Evolutionary conservation across 1,140 invertebrate genomes (phyloP), one percentile per base, ranked within the genome.

Genomic region (Aphaenogaster rudis): DNA sequence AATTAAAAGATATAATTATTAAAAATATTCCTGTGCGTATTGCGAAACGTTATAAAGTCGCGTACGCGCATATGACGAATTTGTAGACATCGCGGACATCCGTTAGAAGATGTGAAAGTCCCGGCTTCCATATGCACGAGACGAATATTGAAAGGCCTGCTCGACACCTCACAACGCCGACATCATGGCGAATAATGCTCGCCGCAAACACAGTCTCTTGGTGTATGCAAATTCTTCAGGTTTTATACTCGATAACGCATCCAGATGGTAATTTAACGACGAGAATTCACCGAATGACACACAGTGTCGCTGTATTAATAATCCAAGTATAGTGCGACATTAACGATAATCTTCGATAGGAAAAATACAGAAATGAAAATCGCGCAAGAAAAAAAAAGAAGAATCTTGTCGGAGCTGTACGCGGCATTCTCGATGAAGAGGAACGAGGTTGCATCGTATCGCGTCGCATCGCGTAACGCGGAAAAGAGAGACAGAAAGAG

Each of bases 371-470:
- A 74, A 72, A 82, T 59, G 42, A 74, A 82, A 74, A 82, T 74
- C 8, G 67, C 64, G 21, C 36, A n/a, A 8, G 36, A 64, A 61
- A 64, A 64, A 28, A 61, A 28, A 61, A 17, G 17, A 28, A 57
- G 64, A 81, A 69, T 81, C 64, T 71, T 45, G 39, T 28, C 52
- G 15, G 9, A 33, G 36, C 11, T 45, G 28, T 21, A 48, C 42
- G 42, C 42, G 63, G 74, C 63, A 69, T 80, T 13, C 42, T 82
- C 80, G 80, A 76, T 61, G 80, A 82, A 61, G 80, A 84, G 33
- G 69, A 74, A 84, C 80, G 80, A 84, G 80, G 80, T 84, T 84
- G 80, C 54, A 84, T 63, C 67, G 80, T 69, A 80, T 80, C 64
- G 64, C 78, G 66, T 74, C 54, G 80, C 80, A 72, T 66, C 77